Conservation (phyloP, 2,888 invertebrate species). For the Drosophila buzzatii region DNA sequence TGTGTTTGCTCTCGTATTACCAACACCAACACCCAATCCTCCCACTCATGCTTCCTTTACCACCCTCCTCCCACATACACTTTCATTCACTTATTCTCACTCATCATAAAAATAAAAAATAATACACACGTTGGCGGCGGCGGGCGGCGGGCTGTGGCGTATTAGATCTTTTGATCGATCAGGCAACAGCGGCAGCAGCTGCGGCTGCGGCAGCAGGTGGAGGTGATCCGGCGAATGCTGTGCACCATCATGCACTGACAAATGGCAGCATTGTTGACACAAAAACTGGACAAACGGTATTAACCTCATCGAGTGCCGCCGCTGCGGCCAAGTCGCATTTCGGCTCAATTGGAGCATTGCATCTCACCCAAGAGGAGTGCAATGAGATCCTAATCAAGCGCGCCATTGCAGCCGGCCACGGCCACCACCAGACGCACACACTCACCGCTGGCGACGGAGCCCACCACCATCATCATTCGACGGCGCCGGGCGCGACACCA, state of each 20-base stretch:
- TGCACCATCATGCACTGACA: conserved; percentile 82
- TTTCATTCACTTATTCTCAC: conserved; percentile 15
- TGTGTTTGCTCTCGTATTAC: conserved; percentile 55
- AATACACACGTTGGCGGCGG: conserved; percentile 46
- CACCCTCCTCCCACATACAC: conserved; percentile 5
- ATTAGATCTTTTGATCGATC: conserved; percentile 85
- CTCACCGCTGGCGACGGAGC: conserved; percentile 84
- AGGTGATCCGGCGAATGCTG: conserved; percentile 50
- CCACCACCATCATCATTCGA: conserved; percentile 73
- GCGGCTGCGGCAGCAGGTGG: conserved; percentile 53
- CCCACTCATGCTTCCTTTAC: conserved; percentile 1
- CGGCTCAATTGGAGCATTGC: conserved; percentile 90
- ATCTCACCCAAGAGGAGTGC: conserved; percentile 91
- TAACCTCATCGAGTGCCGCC: conserved; percentile 81
- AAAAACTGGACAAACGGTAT: conserved; percentile 85
- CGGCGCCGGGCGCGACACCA: conserved; percentile 80
- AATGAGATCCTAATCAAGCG: conserved; percentile 92
- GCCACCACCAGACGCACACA: conserved; percentile 86
- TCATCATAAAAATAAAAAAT: conserved; percentile 10
- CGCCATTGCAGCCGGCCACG: conserved; percentile 89
- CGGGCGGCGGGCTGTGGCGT: conserved; percentile 76
- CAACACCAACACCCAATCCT: conserved; percentile 11
- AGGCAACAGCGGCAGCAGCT: conserved; percentile 78
- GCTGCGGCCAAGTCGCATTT: conserved; percentile 86
- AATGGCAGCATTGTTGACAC: conserved; percentile 85